These are phyloP conservation scores for Lamellibrachia luymesi DNA, from an alignment of 1,140 invertebrate species.

Conservation along the genomic window DNA sequence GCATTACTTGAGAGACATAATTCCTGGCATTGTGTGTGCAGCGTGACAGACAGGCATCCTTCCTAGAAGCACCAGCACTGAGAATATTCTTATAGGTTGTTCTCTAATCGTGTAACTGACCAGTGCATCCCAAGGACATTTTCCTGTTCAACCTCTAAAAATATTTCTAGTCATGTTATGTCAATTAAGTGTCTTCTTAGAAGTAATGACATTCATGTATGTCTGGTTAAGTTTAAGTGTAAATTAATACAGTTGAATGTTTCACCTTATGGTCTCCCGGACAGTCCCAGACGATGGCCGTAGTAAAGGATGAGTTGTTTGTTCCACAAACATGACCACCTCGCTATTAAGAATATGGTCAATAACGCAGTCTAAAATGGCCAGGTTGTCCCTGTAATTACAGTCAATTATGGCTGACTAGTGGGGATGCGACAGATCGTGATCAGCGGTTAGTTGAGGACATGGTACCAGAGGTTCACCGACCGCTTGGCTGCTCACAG, in stretches of 20 bases:
- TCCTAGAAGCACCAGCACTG: neutral
- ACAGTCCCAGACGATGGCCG: neutral
- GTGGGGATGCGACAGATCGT: too few relatives aligned
- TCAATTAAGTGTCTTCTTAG: too few relatives aligned
- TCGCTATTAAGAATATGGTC: too few relatives aligned
- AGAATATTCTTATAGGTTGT: neutral
- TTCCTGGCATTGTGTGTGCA: neutral
- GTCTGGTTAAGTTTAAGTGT: neutral
- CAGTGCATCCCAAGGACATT: neutral
- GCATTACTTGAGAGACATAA: neutral
- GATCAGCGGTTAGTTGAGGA: too few relatives aligned
- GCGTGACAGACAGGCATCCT: neutral
- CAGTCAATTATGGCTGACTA: too few relatives aligned
- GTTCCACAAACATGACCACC: too few relatives aligned
- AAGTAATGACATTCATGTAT: neutral
- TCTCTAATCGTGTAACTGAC: neutral
- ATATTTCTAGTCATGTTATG: neutral
- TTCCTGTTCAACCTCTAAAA: neutral
- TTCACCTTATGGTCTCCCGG: neutral
- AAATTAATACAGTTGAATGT: neutral
- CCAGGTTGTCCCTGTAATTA: too few relatives aligned
- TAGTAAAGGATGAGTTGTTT: neutral
- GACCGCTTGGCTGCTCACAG: neutral
- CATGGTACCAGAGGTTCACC: too few relatives aligned
- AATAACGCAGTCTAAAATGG: too few relatives aligned